phyloP scores from a whole-genome alignment of 2,888 invertebrate species.

The Caenorhabditis panamensis region DNA sequence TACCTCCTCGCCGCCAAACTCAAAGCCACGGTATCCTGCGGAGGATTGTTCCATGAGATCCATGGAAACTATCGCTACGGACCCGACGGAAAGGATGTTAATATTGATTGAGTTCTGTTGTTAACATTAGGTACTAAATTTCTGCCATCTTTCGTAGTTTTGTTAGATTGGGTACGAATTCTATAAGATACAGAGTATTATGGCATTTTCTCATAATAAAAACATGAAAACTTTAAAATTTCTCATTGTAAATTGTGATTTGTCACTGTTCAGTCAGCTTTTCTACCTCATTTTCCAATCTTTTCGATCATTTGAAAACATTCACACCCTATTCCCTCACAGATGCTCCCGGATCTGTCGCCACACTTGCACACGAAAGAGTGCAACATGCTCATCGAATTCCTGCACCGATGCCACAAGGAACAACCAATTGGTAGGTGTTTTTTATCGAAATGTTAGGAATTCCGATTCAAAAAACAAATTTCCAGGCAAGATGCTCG shows the following conservation, averaged over 20 bases:
- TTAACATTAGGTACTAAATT: background rate
- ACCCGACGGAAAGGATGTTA: constrained; percentile 70
- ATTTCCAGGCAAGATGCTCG: constrained; percentile 71
- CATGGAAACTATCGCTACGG: constrained; percentile 74
- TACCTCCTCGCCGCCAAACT: constrained; percentile 79
- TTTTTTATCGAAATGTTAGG: background rate
- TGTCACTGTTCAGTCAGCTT: background rate
- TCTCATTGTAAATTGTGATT: no score
- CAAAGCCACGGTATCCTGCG: constrained; percentile 79
- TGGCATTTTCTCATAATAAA: no score
- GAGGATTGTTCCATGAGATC: constrained; percentile 77
- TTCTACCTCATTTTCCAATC: background rate
- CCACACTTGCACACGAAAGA: constrained; percentile 80
- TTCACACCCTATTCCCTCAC: no score
- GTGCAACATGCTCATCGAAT: constrained; percentile 77
- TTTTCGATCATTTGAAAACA: no score
- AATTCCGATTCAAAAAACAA: background rate
- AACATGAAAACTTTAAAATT: no score
- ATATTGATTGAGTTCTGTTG: constrained; percentile 65
- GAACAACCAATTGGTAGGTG: constrained; percentile 71
- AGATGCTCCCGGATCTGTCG: constrained; percentile 79
- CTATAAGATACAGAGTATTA: no score
- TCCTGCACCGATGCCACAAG: constrained; percentile 72
- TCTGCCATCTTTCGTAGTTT: constrained; percentile 14
- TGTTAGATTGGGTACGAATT: no score